These are phyloP conservation scores for Heliconius charithonia DNA, from an alignment of 2,888 invertebrate species.

Conservation along the genomic window DNA sequence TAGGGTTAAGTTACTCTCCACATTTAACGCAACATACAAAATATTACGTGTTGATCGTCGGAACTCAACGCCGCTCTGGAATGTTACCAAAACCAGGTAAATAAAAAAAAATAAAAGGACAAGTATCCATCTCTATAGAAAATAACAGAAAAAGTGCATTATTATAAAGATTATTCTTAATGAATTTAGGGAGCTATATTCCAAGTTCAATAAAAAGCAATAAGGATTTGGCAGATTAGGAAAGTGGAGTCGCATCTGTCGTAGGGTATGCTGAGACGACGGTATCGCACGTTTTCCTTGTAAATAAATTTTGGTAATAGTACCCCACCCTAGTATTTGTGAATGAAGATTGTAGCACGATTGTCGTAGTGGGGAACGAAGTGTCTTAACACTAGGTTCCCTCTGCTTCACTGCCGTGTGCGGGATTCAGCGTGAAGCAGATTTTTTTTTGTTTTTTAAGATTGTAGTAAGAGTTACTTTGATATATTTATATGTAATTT, in stretches of 20 bases:
- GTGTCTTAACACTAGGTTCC: too few relatives aligned
- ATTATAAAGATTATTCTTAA: constrained; percentile 20
- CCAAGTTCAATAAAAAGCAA: constrained; percentile 46
- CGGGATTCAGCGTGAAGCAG: too few relatives aligned
- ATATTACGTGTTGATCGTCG: too few relatives aligned
- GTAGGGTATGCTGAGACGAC: constrained; percentile 40
- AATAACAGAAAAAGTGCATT: constrained; percentile 14
- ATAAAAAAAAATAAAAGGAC: too few relatives aligned
- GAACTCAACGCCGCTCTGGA: too few relatives aligned
- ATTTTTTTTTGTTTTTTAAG: too few relatives aligned
- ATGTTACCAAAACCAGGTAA: too few relatives aligned
- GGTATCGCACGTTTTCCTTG: constrained; percentile 40
- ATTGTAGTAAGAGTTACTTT: too few relatives aligned
- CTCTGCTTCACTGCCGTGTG: too few relatives aligned
- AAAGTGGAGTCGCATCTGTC: constrained; percentile 42
- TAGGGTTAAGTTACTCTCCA: too few relatives aligned
- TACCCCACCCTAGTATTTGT: constrained; percentile 7
- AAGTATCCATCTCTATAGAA: neutral
- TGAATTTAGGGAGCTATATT: constrained; percentile 28
- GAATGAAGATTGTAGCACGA: neutral
- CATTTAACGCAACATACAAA: too few relatives aligned
- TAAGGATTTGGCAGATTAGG: constrained; percentile 47
- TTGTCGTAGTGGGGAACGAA: too few relatives aligned
- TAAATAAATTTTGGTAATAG: constrained; percentile 41
- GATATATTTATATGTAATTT: neutral